A percentile compares a stretch with the other conserved stretches of the same genome.
phyloP scores from a whole-genome alignment of 2,113 vertebrate species.

The Myodes glareolus region DNA sequence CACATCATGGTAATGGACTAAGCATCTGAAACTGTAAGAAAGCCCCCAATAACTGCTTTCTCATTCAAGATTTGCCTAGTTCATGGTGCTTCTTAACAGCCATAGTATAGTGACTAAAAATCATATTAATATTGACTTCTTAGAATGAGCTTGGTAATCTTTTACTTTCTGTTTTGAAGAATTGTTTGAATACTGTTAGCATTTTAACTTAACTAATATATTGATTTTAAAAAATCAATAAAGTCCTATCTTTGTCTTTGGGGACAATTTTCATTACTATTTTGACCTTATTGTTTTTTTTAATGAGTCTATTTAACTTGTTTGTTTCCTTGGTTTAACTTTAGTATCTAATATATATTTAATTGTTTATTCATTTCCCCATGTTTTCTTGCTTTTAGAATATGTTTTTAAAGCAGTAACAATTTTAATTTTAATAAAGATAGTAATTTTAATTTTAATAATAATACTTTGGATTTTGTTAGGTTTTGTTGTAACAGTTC shows the following conservation, averaged over 20 bases:
- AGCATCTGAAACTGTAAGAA: background rate
- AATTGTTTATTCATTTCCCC: background rate
- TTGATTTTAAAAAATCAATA: background rate
- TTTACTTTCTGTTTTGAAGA: background rate
- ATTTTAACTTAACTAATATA: background rate
- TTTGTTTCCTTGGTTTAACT: background rate
- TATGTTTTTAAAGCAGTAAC: background rate
- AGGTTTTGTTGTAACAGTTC: background rate
- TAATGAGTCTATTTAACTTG: background rate
- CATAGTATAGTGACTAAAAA: background rate
- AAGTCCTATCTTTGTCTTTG: background rate
- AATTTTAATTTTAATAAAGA: too few species aligned
- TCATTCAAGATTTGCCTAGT: background rate
- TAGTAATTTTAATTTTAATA: background rate
- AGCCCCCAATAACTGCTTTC: background rate
- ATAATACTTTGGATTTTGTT: background rate
- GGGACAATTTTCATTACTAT: background rate
- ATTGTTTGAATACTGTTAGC: background rate
- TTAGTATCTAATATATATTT: background rate
- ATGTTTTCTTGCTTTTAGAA: background rate
- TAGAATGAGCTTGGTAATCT: background rate
- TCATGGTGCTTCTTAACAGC: background rate
- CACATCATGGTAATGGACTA: background rate
- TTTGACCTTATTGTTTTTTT: background rate
- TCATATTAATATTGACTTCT: background rate